Percentiles rank a stretch among this genome's conserved stretches.
phyloP scores from a whole-genome alignment of 1,140 invertebrate species.

The Laupala kohalensis region DNA sequence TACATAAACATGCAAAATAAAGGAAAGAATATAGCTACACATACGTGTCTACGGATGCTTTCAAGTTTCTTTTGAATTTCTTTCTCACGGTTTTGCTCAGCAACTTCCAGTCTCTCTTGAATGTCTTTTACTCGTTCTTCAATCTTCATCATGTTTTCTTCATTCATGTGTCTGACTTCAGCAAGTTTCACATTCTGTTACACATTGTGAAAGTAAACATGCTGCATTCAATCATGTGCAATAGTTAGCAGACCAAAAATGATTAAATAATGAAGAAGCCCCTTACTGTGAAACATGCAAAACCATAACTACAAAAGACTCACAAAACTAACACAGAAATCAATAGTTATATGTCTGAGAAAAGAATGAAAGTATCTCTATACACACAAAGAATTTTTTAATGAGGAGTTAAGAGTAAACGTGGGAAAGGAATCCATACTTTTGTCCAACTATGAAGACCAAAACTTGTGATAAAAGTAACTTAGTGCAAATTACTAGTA shows the following conservation, averaged over 20 bases:
- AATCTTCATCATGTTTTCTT: conserved; percentile 41
- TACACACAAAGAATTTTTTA: too few relatives aligned
- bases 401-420: too few relatives aligned
- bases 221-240: conserved; percentile 5
- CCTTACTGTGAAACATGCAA: conserved; percentile 5
- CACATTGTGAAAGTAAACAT: conserved; percentile 13
- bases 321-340: too few relatives aligned
- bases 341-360: too few relatives aligned
- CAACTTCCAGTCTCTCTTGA: conserved; percentile 55
- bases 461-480: too few relatives aligned
- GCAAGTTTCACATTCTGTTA: conserved; percentile 42
- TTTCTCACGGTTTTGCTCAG: conserved; percentile 62
- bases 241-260: conserved; percentile 10
- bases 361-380: too few relatives aligned
- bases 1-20: conserved; percentile 9
- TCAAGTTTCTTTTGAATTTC: conserved; percentile 68
- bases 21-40: conserved; percentile 16
- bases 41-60: conserved; percentile 63
- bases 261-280: conserved; percentile 9
- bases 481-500: too few relatives aligned
- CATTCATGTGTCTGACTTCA: conserved; percentile 49
- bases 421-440: too few relatives aligned
- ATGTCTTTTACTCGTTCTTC: conserved; percentile 53
- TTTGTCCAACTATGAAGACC: too few relatives aligned
- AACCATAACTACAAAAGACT: too few relatives aligned